Evolutionary conservation across 2,113 vertebrate genomes (phyloP).

Genomic region (Orientallactaga bullata): DNA sequence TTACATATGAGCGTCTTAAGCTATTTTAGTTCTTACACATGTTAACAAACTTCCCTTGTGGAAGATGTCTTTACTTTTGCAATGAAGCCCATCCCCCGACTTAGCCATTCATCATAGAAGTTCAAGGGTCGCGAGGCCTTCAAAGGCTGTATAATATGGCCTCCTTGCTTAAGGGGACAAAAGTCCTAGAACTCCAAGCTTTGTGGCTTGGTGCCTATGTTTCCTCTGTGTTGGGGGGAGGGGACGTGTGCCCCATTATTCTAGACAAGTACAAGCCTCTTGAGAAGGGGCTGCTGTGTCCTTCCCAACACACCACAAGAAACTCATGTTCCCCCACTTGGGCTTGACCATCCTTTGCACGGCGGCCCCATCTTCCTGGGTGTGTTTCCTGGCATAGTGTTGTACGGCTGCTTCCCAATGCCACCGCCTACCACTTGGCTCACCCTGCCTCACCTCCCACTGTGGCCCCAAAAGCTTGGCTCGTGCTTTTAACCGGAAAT

Average conservation of each 20-base stretch:
- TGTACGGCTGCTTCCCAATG: not conserved
- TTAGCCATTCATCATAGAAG: not conserved
- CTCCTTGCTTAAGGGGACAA: not conserved
- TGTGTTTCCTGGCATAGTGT: not conserved
- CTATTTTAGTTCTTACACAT: not conserved
- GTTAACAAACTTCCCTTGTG: not conserved
- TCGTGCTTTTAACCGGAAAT: not conserved
- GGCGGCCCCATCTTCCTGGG: not conserved
- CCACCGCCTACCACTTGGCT: not conserved
- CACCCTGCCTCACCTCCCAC: not conserved
- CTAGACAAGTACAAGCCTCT: not conserved
- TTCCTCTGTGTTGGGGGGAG: accelerated
- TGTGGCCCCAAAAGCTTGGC: not conserved
- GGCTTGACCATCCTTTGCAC: not conserved
- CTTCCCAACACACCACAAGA: not conserved
- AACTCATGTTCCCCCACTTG: not conserved
- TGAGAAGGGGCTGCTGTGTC: not conserved
- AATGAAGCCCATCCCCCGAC: not conserved
- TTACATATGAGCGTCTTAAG: not conserved
- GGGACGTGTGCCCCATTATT: not conserved
- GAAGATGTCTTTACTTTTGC: not conserved
- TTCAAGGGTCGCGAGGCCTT: not conserved
- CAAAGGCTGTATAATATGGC: not conserved
- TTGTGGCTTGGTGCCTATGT: accelerated
- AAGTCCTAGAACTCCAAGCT: not conserved